A percentile compares a stretch with the other conserved stretches of the same genome.
phyloP scores from a whole-genome alignment of 30 jellyfish, hydroid and myxozoan genomes.

The Euphysa ruthae region DNA sequence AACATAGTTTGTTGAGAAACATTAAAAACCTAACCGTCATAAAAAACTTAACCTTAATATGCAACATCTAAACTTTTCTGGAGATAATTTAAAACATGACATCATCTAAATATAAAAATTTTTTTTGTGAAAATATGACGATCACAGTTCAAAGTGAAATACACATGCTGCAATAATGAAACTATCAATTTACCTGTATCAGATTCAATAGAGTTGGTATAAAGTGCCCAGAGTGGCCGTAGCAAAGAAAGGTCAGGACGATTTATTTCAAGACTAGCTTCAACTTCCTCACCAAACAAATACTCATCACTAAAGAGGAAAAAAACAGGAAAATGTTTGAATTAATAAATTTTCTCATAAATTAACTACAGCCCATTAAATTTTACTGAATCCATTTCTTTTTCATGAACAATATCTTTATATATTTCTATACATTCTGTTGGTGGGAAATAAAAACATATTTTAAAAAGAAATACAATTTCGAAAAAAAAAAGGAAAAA shows the following conservation, averaged over 20 bases:
- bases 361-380: no score
- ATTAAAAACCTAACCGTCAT: no score
- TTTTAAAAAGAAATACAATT: no score
- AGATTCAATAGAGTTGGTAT: conserved; percentile 66
- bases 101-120: neutral
- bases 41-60: no score
- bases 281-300: conserved; percentile 54
- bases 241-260: conserved; percentile 69
- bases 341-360: neutral
- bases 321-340: neutral
- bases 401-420: no score
- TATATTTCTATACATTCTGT: no score
- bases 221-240: conserved; percentile 80
- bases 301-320: conserved; percentile 49
- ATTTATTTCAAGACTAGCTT: conserved; percentile 36
- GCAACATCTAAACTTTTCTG: neutral
- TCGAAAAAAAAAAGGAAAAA: no score
- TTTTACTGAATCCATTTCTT: no score
- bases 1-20: no score
- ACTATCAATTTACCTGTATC: conserved; percentile 87
- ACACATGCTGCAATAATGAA: no score
- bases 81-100: neutral
- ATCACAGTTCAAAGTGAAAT: neutral
- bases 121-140: neutral
- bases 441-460: no score